Evolutionary conservation across 2,888 invertebrate genomes (phyloP).

Genomic region (Elmis aenea): DNA sequence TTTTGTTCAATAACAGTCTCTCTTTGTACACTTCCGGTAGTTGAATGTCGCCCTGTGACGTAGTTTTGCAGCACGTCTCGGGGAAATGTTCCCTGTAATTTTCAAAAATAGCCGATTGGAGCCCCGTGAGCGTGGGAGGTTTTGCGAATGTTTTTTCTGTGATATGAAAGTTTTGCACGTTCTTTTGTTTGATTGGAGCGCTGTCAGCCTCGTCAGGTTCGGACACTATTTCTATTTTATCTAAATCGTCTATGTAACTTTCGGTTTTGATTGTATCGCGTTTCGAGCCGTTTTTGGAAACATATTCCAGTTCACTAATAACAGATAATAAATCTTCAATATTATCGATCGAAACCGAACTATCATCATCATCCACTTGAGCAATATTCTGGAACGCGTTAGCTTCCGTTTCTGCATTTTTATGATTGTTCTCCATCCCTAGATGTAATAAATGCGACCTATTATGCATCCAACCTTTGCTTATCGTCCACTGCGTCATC

Average conservation of each 20-base stretch:
- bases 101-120: conserved; percentile 35
- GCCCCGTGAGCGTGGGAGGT: not conserved
- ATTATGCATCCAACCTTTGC: conserved; percentile 47
- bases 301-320: conserved; percentile 21
- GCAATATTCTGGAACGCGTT: no score
- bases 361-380: conserved; percentile 26
- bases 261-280: conserved; percentile 11
- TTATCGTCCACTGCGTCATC: conserved; percentile 47
- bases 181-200: conserved; percentile 1
- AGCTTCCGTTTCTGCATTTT: conserved; percentile 12
- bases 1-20: conserved; percentile 24
- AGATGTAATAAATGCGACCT: conserved; percentile 39
- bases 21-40: conserved; percentile 38
- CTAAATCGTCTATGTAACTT: conserved; percentile 16
- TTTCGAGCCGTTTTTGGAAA: conserved; percentile 1
- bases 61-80: conserved; percentile 19
- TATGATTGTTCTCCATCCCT: conserved; percentile 18
- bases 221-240: conserved; percentile 24
- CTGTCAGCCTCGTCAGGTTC: conserved; percentile 11
- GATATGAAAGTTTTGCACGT: not conserved
- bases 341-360: conserved; percentile 38
- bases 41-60: conserved; percentile 23
- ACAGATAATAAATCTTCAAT: conserved; percentile 41
- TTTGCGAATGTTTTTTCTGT: no score
- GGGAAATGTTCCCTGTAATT: conserved; percentile 42